phyloP scores from a whole-genome alignment of 2,113 vertebrate species.

The Jaculus jaculus region DNA sequence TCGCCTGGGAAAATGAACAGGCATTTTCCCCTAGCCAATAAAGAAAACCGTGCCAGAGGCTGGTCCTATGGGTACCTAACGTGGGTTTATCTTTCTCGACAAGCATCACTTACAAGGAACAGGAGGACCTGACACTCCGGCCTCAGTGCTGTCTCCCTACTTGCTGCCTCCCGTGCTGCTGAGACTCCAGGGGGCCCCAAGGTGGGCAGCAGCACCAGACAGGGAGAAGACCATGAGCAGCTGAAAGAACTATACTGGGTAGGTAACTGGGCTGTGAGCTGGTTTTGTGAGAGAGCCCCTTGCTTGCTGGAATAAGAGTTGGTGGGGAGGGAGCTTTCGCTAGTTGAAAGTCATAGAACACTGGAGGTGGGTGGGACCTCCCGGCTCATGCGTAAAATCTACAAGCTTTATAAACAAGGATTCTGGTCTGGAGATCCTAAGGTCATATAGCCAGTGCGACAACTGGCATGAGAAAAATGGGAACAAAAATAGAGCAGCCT shows the following conservation, averaged over 20 bases:
- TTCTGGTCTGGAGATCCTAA: constrained; percentile 8
- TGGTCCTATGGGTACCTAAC: constrained; percentile 23
- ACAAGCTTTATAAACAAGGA: neutral
- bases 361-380: neutral
- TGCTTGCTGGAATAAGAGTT: neutral
- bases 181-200: constrained; percentile 72
- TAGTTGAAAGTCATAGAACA: neutral
- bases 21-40: neutral
- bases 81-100: constrained; percentile 22
- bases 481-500: neutral
- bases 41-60: neutral
- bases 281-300: neutral
- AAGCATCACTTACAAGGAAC: constrained; percentile 70
- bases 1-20: neutral
- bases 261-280: constrained; percentile 56
- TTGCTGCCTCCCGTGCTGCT: constrained; percentile 81
- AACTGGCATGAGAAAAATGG: neutral
- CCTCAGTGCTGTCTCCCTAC: constrained; percentile 70
- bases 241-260: constrained; percentile 78
- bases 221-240: constrained; percentile 39
- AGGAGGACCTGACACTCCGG: constrained; percentile 74
- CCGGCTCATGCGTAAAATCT: neutral
- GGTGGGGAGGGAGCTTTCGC: neutral
- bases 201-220: constrained; percentile 27
- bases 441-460: neutral